Percentiles rank a stretch among this genome's conserved stretches.
These are phyloP conservation scores for Anabacerthia variegaticeps DNA, from an alignment of 2,797 vertebrate genomes.

Conservation along the genomic window DNA sequence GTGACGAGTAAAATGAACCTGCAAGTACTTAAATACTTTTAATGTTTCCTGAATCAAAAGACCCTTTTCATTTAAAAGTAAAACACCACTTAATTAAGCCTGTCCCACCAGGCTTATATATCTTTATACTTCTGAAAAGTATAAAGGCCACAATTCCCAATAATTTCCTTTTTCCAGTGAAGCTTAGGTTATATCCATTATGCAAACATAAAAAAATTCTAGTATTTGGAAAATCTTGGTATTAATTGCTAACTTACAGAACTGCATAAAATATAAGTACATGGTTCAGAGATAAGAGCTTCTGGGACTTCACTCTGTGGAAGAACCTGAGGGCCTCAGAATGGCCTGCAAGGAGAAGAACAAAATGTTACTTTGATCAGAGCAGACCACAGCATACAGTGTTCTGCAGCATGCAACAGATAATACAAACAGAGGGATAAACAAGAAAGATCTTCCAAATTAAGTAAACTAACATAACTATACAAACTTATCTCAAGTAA, in stretches of 20 bases:
- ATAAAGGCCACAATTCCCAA: neutral
- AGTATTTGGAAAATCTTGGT: neutral
- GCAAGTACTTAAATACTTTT: neutral
- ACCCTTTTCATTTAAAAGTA: neutral
- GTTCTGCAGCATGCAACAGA: neutral
- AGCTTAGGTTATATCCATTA: neutral
- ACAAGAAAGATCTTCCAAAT: neutral
- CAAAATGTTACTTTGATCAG: neutral
- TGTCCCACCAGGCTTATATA: neutral
- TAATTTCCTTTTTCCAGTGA: neutral
- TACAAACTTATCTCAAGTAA: neutral
- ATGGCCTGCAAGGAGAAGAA: conserved; percentile 62
- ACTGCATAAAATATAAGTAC: conserved; percentile 87
- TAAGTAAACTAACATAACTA: neutral
- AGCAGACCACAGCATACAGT: neutral
- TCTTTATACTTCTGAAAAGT: neutral
- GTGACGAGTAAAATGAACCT: neutral
- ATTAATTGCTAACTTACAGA: conserved; percentile 81
- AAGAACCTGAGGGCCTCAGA: conserved; percentile 61
- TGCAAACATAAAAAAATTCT: neutral
- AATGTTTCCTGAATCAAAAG: neutral
- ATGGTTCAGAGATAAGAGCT: conserved; percentile 80
- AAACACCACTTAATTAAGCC: neutral
- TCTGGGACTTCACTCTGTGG: conserved; percentile 74
- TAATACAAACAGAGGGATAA: neutral